These are phyloP conservation scores for Nemotelus nigrinus DNA, from an alignment of 2,888 invertebrate species.

Conservation along the genomic window DNA sequence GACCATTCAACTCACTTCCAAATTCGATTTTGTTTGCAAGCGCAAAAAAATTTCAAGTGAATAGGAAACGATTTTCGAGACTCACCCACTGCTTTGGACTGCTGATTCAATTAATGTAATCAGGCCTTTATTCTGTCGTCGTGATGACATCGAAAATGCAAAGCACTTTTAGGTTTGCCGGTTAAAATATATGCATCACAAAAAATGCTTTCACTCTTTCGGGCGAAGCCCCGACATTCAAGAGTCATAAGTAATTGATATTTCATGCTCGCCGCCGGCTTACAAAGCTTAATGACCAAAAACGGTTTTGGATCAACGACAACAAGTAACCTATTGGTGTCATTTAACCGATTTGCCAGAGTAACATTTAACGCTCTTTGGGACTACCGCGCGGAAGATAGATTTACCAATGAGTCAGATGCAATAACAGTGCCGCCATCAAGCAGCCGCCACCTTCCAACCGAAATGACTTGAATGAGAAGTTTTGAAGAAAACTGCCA, in stretches of 20 bases:
- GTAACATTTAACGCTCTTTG: too few species aligned
- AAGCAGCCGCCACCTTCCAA: not conserved
- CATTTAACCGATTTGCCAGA: too few species aligned
- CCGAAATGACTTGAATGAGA: not conserved
- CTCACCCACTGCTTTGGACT: constrained; percentile 9
- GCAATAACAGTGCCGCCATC: not conserved
- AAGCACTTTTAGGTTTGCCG: not conserved
- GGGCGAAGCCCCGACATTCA: not conserved
- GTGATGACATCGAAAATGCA: not conserved
- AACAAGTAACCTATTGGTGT: too few species aligned
- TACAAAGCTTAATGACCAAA: not conserved
- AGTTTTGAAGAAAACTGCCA: not conserved
- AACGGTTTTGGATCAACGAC: not conserved
- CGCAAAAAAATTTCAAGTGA: not conserved
- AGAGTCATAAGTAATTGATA: not conserved
- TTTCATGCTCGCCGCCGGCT: not conserved
- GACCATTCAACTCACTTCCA: constrained; percentile 13
- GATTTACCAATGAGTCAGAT: constrained; percentile 10
- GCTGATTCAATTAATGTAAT: constrained; percentile 30
- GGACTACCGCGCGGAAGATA: too few species aligned
- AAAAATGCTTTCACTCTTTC: constrained; percentile 24
- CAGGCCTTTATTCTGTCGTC: not conserved
- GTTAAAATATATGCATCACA: not conserved
- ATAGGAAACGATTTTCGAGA: not conserved
- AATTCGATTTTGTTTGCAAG: not conserved